Evolutionary conservation across 1,140 invertebrate genomes (phyloP).

Genomic region (Sminthurinus signatus): DNA sequence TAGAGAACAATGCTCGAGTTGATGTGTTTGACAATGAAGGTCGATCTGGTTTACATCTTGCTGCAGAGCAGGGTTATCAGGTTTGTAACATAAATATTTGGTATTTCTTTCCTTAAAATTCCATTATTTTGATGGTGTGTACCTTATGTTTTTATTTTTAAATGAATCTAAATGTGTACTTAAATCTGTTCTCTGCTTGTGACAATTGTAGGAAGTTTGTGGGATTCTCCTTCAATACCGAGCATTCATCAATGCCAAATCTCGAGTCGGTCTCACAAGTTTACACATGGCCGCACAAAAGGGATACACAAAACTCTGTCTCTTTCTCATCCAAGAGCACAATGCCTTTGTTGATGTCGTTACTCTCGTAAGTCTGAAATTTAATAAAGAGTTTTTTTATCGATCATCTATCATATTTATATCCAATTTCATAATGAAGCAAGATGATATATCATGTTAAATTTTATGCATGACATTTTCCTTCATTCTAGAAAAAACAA

Average conservation of each 20-base stretch:
- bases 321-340: conserved; percentile 86
- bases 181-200: too few species aligned
- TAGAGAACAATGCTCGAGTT: conserved; percentile 88
- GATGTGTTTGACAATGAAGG: conserved; percentile 98
- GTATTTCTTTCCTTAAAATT: too few species aligned
- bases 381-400: too few species aligned
- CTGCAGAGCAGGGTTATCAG: conserved; percentile 34
- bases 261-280: conserved; percentile 71
- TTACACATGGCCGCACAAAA: conserved; percentile 88
- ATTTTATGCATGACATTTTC: not conserved
- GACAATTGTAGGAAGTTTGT: conserved; percentile 51
- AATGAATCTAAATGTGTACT: too few species aligned
- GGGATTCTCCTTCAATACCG: conserved; percentile 92
- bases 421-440: conserved; percentile 9
- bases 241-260: conserved; percentile 97
- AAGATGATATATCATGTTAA: not conserved
- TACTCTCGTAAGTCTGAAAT: conserved; percentile 66
- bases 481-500: conserved; percentile 59
- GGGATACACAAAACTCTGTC: conserved; percentile 74
- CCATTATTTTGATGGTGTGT: too few species aligned
- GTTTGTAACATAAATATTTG: too few species aligned
- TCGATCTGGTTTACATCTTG: conserved; percentile 76
- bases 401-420: conserved; percentile 10
- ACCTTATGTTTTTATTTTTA: too few species aligned
- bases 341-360: conserved; percentile 90